phyloP scores from a whole-genome alignment of 2,888 invertebrate species.

The Syrista parreyssii region DNA sequence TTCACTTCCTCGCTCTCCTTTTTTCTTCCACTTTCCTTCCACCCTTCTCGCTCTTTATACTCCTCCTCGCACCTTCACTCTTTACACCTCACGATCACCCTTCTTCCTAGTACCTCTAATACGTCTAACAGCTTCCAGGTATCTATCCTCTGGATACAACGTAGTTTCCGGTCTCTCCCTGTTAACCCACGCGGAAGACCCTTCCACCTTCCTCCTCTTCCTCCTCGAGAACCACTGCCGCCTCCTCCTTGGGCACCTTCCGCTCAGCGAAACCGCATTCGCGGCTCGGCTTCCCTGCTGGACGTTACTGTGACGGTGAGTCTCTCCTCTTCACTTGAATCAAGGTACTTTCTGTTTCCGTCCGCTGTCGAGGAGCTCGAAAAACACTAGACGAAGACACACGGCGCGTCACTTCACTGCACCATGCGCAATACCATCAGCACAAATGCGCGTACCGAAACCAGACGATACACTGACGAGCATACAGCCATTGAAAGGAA shows the following conservation, averaged over 20 bases:
- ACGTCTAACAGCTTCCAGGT: neutral
- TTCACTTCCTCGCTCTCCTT: conserved; percentile 3
- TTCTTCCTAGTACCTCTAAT: neutral
- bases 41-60: neutral
- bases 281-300: neutral
- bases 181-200: neutral
- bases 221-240: neutral
- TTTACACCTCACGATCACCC: neutral
- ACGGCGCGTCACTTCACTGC: neutral
- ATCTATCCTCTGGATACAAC: neutral
- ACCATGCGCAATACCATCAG: neutral
- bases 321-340: neutral
- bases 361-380: neutral
- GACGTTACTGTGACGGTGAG: neutral
- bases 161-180: neutral
- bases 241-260: neutral
- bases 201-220: neutral
- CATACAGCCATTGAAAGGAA: neutral
- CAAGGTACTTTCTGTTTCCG: neutral
- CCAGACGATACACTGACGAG: neutral
- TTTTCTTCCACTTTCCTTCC: neutral
- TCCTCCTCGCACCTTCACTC: neutral
- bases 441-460: neutral
- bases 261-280: neutral
- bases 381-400: neutral